These are phyloP conservation scores for Petrolisthes manimaculis DNA, from an alignment of 2,888 invertebrate species.

Conservation along the genomic window DNA sequence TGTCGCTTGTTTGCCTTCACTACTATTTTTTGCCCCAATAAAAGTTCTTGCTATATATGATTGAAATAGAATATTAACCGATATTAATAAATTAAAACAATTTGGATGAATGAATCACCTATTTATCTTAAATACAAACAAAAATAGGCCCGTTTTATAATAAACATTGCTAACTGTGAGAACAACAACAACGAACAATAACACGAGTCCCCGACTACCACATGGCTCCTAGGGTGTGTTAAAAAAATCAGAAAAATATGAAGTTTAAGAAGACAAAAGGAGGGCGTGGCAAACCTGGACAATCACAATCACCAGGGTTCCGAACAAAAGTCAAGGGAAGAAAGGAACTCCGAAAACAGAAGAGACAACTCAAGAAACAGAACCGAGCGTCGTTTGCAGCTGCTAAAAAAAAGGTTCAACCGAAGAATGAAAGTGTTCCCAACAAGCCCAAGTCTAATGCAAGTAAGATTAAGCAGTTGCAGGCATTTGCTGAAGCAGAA, in stretches of 20 bases:
- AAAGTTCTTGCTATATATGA: no score
- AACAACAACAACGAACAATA: no score
- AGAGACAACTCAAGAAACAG: constrained; percentile 20
- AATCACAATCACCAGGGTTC: neutral
- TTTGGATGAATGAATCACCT: no score
- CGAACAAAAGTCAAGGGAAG: neutral
- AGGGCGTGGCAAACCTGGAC: neutral
- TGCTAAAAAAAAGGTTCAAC: neutral
- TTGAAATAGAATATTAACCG: no score
- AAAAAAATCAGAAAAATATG: neutral
- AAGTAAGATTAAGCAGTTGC: constrained; percentile 16
- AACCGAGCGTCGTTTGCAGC: neutral
- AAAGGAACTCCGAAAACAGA: constrained; percentile 6
- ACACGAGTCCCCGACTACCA: no score
- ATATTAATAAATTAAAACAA: no score
- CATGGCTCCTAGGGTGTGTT: no score
- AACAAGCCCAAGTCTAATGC: neutral
- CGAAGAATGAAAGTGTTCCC: neutral
- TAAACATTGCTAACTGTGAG: no score
- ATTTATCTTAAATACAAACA: no score
- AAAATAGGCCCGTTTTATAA: no score
- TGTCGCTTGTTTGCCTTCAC: no score
- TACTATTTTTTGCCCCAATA: no score
- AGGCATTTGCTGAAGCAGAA: constrained; percentile 14
- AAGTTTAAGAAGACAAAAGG: neutral